Evolutionary conservation across 2,113 vertebrate genomes (phyloP).

Genomic region (Gobius niger): DNA sequence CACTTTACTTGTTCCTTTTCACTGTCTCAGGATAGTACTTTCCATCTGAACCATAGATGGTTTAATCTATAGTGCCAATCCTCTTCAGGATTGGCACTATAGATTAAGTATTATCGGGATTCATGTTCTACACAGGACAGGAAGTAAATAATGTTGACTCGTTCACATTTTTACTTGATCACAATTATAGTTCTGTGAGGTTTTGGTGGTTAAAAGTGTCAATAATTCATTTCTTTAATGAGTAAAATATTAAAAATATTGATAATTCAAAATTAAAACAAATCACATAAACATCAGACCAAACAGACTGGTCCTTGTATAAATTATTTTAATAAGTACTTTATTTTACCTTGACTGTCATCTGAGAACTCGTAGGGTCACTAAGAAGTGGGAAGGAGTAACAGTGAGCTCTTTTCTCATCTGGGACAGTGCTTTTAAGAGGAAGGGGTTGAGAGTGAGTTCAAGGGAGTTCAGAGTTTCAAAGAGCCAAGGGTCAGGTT

Average conservation of each 20-base stretch:
- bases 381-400: conserved; percentile 56
- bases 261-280: not conserved
- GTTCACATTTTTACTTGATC: too few species aligned
- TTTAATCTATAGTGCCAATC: conserved; percentile 66
- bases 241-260: too few species aligned
- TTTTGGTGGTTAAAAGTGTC: too few species aligned
- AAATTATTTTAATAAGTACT: conserved; percentile 75
- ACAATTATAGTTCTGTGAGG: too few species aligned
- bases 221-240: too few species aligned
- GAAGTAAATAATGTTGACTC: conserved; percentile 14
- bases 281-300: conserved; percentile 2
- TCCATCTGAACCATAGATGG: conserved; percentile 62
- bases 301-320: conserved; percentile 65
- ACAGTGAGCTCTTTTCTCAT: conserved; percentile 53
- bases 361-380: conserved; percentile 40
- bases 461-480: conserved; percentile 48
- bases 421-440: conserved; percentile 32
- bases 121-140: conserved; percentile 62
- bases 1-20: conserved; percentile 15
- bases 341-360: conserved; percentile 67
- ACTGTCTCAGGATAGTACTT: conserved; percentile 20
- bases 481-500: conserved; percentile 82
- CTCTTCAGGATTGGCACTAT: conserved; percentile 68
- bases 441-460: conserved; percentile 55
- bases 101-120: conserved; percentile 77